Evolutionary conservation across 2,888 invertebrate genomes (phyloP).

Genomic region (Tanypteryx hageni): DNA sequence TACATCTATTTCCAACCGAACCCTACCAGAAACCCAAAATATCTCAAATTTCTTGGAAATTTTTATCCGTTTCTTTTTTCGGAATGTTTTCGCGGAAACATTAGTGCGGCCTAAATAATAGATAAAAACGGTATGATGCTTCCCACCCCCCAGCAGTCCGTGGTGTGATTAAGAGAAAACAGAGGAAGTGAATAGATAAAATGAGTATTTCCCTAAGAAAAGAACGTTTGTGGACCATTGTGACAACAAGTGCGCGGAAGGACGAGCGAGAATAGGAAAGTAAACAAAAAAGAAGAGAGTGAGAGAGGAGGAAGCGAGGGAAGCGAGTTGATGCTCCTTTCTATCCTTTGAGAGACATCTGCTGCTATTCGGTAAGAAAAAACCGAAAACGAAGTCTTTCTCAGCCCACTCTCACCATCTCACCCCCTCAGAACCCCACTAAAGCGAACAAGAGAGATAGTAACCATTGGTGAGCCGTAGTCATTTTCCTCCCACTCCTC

Average conservation of each 20-base stretch:
- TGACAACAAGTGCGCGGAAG: conserved; percentile 12
- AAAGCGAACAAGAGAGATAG: background rate
- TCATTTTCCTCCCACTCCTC: background rate
- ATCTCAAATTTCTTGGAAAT: no score
- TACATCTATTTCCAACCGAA: no score
- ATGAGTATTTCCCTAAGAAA: background rate
- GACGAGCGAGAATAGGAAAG: conserved; percentile 10
- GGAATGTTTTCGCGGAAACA: no score
- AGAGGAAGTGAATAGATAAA: background rate
- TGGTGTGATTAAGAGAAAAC: no score
- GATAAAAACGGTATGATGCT: no score
- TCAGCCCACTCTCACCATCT: background rate
- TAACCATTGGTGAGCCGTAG: conserved; percentile 14
- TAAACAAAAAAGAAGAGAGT: conserved; percentile 18
- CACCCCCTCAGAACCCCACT: background rate
- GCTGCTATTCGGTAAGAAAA: background rate
- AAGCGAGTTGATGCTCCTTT: conserved; percentile 18
- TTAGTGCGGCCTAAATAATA: no score
- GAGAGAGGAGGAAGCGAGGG: background rate
- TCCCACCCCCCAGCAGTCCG: no score
- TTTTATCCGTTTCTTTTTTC: no score
- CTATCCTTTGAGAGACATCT: background rate
- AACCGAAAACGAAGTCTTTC: conserved; percentile 13
- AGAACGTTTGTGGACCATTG: background rate
- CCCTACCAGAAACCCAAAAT: no score